Evolutionary conservation across 2,113 vertebrate genomes (phyloP).

Genomic region (Mesembrinibis cayennensis): DNA sequence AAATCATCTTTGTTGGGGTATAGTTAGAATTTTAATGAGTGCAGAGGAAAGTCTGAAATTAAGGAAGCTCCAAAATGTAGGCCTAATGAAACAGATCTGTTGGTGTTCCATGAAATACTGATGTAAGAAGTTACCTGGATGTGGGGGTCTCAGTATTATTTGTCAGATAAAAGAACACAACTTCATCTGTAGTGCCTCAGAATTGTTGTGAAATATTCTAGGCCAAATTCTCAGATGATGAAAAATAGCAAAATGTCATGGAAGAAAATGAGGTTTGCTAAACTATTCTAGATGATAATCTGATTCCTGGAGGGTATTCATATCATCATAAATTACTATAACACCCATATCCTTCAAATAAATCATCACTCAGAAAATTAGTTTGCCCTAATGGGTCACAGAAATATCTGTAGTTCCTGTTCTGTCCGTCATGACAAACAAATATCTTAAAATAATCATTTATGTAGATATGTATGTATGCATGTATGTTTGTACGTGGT

Average conservation of each 20-base stretch:
- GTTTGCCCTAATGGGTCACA: background rate
- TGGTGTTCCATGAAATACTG: background rate
- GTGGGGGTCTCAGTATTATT: background rate
- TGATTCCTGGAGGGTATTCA: background rate
- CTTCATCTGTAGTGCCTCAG: background rate
- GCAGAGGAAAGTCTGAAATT: background rate
- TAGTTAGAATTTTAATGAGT: background rate
- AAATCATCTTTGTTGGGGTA: background rate
- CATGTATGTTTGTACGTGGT: background rate
- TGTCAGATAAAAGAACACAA: background rate
- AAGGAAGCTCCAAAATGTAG: background rate
- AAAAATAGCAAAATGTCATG: background rate
- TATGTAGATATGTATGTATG: background rate
- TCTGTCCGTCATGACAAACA: background rate
- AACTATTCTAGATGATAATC: background rate
- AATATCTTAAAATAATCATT: background rate
- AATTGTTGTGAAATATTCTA: background rate
- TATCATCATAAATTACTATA: background rate
- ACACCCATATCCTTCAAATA: background rate
- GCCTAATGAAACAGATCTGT: background rate
- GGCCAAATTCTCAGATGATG: background rate
- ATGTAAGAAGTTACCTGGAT: background rate
- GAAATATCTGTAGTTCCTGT: background rate
- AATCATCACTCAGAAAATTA: background rate
- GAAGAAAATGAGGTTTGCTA: background rate